phyloP scores from a whole-genome alignment of 2,888 invertebrate species.

The Lysandra coridon region DNA sequence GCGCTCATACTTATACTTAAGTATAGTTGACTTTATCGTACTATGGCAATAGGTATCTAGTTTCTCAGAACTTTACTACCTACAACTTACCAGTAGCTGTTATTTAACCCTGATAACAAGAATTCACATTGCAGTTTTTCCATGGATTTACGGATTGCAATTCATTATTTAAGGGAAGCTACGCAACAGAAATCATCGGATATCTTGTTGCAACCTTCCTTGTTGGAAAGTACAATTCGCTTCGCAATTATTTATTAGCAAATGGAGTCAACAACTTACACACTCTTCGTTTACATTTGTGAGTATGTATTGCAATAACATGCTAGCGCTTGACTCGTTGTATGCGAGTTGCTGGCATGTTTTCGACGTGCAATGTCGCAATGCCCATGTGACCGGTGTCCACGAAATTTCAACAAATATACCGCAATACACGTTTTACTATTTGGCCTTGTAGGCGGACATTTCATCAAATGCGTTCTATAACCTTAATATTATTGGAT shows the following conservation, averaged over 20 bases:
- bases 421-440: conserved; percentile 56
- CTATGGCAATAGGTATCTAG: too few species aligned
- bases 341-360: neutral
- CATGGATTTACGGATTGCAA: neutral
- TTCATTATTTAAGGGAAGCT: neutral
- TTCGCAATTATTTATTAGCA: neutral
- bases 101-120: neutral
- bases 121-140: neutral
- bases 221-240: neutral
- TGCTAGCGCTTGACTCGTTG: neutral
- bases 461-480: neutral
- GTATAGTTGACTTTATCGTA: too few species aligned
- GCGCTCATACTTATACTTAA: too few species aligned
- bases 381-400: conserved; percentile 36
- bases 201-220: neutral
- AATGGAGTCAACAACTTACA: neutral
- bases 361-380: conserved; percentile 4
- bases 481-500: too few species aligned
- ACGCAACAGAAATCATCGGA: neutral
- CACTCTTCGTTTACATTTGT: neutral
- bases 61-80: neutral
- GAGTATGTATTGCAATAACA: neutral
- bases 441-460: conserved; percentile 5
- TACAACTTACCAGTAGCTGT: neutral
- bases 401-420: conserved; percentile 57